These are phyloP conservation scores for Oedothorax gibbosus DNA, from an alignment of 1,140 invertebrate genomes.

Conservation along the genomic window DNA sequence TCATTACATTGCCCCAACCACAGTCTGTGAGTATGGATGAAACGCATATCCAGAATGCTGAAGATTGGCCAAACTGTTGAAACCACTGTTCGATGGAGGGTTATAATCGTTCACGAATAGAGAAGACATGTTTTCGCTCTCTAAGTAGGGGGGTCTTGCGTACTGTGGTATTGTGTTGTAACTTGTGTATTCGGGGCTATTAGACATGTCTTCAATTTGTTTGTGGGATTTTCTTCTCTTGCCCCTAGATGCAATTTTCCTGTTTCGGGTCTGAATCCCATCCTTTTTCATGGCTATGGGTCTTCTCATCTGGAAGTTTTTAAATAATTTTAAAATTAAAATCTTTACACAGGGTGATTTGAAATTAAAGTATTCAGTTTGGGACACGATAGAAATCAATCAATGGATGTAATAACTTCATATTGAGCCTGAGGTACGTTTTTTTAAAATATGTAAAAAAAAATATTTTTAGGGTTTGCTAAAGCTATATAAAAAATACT, in stretches of 20 bases:
- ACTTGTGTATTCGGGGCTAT: conserved; percentile 12
- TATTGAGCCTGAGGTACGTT: too few relatives aligned
- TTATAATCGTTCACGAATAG: conserved; percentile 8
- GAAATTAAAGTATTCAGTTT: too few relatives aligned
- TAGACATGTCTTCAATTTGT: neutral
- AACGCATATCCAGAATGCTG: conserved; percentile 31
- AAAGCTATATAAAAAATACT: too few relatives aligned
- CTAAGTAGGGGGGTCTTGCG: neutral
- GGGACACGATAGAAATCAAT: too few relatives aligned
- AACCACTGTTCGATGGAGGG: neutral
- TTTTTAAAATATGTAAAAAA: too few relatives aligned
- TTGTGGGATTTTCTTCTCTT: conserved; percentile 80
- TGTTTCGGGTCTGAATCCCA: conserved; percentile 94
- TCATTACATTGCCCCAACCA: neutral
- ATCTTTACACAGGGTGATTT: too few relatives aligned
- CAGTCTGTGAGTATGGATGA: conserved; percentile 19
- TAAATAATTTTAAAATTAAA: too few relatives aligned
- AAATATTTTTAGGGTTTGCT: too few relatives aligned
- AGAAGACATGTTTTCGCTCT: conserved; percentile 18
- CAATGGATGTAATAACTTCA: too few relatives aligned
- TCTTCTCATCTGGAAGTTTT: conserved; percentile 68
- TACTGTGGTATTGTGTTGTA: conserved; percentile 7
- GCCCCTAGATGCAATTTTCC: conserved; percentile 74
- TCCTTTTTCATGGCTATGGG: conserved; percentile 97
- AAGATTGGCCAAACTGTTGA: neutral